Evolutionary conservation across 2,888 invertebrate species (phyloP), one percentile per base, ranked within the genome.

Genomic region (Ellobium chinense): DNA sequence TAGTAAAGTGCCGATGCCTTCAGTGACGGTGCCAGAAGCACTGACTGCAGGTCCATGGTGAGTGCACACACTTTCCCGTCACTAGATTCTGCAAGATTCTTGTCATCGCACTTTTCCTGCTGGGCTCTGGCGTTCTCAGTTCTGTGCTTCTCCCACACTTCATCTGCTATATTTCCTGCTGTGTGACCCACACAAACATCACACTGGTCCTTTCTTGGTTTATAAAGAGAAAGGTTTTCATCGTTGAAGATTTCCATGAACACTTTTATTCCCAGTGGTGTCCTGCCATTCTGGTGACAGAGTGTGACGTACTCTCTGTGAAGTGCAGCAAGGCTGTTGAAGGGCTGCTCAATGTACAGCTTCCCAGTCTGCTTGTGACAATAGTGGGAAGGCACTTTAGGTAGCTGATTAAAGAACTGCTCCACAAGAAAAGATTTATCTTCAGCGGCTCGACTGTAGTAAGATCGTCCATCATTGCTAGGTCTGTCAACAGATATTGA

Each of bases 1-100:
- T 68, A 81, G 31, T 76, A 81, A 2, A 46, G 66, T 2, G 70
- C 75, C 62, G 58, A 75, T 12, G 80, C 80, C n/a, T 69, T 29
- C 14, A 81, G 36, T 5, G 54, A 1, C 2, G 80, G 75, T 14
- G 69, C 70, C 46, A 80, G 24, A 27, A 80, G 29, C 18, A 80
- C 80, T 31, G 36, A 29, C 36, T 76, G 72, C 21, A 76, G 37
- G 31, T 76, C 80, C 68, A 77, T 70, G 21, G 63, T 46, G 0
- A 72, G 1, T n/a, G 69, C 58, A 29, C 24, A 37, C 14, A 76
- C 46, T 46, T 34, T 46, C 2, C 63, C 60, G 27, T 70, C 34
- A 34, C 37, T 77, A 4, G 66, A 31, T 36, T 18, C 65, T 7
- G 66, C 66, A 2, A 12, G 27, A n/a, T 46, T 27, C 34, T 81